A percentile compares a stretch with the other conserved stretches of the same genome.
Evolutionary conservation across 1,140 invertebrate species (phyloP).

Genomic region (Drosophila azteca): DNA sequence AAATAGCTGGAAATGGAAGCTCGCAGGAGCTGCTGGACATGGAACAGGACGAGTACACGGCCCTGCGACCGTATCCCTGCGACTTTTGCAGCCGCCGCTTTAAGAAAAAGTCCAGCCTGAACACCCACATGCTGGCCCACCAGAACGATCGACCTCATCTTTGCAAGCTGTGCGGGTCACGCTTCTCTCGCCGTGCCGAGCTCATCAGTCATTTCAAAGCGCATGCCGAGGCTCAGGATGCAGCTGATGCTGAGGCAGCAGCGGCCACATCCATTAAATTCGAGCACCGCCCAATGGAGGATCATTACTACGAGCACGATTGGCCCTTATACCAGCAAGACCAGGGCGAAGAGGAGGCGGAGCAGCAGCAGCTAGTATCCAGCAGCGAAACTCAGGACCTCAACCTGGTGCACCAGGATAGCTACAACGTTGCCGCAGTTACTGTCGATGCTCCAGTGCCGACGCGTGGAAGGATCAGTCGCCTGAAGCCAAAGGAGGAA

Average conservation of each 20-base stretch:
- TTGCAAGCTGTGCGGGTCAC: conserved; percentile 91
- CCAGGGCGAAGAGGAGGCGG: conserved; percentile 11
- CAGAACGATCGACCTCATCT: conserved; percentile 91
- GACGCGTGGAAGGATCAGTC: conserved; percentile 68
- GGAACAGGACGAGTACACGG: conserved; percentile 92
- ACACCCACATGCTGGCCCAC: conserved; percentile 93
- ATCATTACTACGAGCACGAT: conserved; percentile 79
- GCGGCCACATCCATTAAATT: conserved; percentile 66
- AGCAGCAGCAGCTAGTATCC: conserved; percentile 34
- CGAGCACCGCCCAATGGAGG: conserved; percentile 60
- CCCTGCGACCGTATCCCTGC: conserved; percentile 91
- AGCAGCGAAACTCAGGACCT: conserved; percentile 21
- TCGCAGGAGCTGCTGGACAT: conserved; percentile 88
- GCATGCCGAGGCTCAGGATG: conserved; percentile 86
- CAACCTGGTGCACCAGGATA: conserved; percentile 28
- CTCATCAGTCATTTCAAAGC: conserved; percentile 92
- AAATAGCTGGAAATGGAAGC: conserved; percentile 84
- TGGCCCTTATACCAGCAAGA: conserved; percentile 58
- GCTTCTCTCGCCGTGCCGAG: conserved; percentile 90
- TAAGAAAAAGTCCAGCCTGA: conserved; percentile 91
- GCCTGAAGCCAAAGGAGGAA: conserved; percentile 76
- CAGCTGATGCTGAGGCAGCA: conserved; percentile 84
- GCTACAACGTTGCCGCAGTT: conserved; percentile 23
- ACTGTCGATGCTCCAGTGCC: conserved; percentile 41
- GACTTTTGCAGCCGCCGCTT: conserved; percentile 93